Evolutionary conservation across 1,140 invertebrate genomes (phyloP), one percentile per base, ranked within the genome.

Genomic region (Kradibia gibbosae): DNA sequence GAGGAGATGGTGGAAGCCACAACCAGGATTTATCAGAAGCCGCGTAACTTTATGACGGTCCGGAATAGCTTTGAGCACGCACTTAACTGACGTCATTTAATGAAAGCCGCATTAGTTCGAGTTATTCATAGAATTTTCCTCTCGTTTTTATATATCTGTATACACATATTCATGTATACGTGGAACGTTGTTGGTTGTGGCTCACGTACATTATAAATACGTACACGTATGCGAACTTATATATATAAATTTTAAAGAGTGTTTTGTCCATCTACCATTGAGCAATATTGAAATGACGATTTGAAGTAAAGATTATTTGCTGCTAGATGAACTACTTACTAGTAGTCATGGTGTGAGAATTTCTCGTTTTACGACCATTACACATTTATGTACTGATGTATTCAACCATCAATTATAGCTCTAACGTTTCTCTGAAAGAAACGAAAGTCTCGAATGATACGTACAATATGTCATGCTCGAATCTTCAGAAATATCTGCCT

Each of bases 51-150:
- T 73, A 80, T 39, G 78, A 62, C 55, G 15, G 72, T 48, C 72
- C 75, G 72, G 72, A 81, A 80, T 80, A 81, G 72, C 67, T 72
- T 45, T 60, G 75, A 53, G 60, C 73, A 39, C 65, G 80, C 65
- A 76, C 73, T 76, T 77, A 71, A 62, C 50, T 76, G 74, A 71
- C 73, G 65, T 73, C 74, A 55, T 71, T 81, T 77, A 81, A 81
- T 81, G 80, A 71, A 62, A 76, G 60, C 50, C 50, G 73, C 53
- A 81, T 77, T 81, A 76, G 50, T 76, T 76, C 50, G 72, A 76
- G 80, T 72, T 81, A 81, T 76, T 81, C 80, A 60, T 72, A 77
- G 62, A 76, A 81, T 70, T 81, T 67, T 57, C 55, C 70, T 60
- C 55, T 48, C 70, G n/a, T 53, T 70, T 78, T 78, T 78, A 78